Conservation (phyloP, 2,797 vertebrate species). For the Hybognathus amarus region DNA sequence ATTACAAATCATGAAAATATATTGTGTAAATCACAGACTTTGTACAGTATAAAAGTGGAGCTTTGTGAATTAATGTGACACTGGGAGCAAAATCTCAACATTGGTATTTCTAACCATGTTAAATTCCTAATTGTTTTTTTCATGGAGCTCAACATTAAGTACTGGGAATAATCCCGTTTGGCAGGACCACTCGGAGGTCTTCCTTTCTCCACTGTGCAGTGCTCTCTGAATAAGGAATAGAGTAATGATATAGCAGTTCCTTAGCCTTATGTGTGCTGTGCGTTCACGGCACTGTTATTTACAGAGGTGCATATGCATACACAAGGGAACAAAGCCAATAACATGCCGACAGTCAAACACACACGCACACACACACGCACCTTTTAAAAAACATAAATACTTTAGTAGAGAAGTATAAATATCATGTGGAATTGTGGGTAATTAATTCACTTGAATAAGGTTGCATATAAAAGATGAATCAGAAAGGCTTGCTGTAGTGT, state of each 20-base stretch:
- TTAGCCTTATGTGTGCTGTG: slow-evolving; percentile 68
- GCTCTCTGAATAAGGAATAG: slow-evolving; percentile 62
- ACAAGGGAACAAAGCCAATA: slow-evolving; percentile 68
- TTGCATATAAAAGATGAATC: slow-evolving; percentile 61
- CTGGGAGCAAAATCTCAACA: not conserved
- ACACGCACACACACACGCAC: slow-evolving; percentile 38
- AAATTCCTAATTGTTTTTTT: not conserved
- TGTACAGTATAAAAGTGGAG: not conserved
- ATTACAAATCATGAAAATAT: too few relatives aligned
- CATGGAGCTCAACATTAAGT: not conserved
- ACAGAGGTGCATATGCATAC: slow-evolving; percentile 66
- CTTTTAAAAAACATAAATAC: slow-evolving; percentile 73
- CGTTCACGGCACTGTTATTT: slow-evolving; percentile 68
- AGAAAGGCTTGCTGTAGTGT: slow-evolving; percentile 64
- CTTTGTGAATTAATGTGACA: not conserved
- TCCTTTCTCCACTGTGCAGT: slow-evolving; percentile 3
- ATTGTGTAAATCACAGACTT: not conserved
- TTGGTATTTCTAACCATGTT: not conserved
- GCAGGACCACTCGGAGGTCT: not conserved
- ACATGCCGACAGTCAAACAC: slow-evolving; percentile 64
- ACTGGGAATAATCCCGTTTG: not conserved
- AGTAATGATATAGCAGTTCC: slow-evolving; percentile 74
- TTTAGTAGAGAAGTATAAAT: slow-evolving; percentile 78
- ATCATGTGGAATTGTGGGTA: slow-evolving; percentile 78
- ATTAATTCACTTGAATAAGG: slow-evolving; percentile 78